Evolutionary conservation across 2,797 vertebrate species (phyloP).

Genomic region (Spinibarbus caldwelli): DNA sequence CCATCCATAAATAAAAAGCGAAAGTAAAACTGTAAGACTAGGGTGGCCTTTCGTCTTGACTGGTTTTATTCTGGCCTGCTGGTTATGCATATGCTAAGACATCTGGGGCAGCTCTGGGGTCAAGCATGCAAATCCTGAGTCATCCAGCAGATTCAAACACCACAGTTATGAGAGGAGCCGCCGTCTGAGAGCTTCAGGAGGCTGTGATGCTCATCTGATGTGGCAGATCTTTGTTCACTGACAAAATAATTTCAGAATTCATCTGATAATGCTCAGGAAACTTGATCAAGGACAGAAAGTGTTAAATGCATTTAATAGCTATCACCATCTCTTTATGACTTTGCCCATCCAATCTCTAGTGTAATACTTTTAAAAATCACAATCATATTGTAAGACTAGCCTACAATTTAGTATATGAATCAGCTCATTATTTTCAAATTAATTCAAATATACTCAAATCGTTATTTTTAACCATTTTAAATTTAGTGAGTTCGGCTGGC

Average conservation of each 20-base stretch:
- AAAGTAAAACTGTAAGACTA: background rate
- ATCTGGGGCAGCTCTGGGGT: background rate
- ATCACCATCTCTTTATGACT: background rate
- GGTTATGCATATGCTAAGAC: background rate
- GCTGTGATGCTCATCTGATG: background rate
- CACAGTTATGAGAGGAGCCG: background rate
- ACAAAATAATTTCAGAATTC: background rate
- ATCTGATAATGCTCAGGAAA: background rate
- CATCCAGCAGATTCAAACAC: background rate
- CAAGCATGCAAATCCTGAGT: constrained; percentile 1
- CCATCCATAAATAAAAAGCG: background rate
- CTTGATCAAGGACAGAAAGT: background rate
- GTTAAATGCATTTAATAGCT: background rate
- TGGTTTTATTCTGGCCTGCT: background rate
- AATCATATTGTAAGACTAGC: background rate
- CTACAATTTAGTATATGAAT: background rate
- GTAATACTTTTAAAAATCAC: background rate
- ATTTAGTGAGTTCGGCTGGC: background rate
- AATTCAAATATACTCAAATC: no score
- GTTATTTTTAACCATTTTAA: background rate
- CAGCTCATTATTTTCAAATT: no score
- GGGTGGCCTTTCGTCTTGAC: background rate
- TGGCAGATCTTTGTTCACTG: background rate
- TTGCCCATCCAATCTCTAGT: background rate
- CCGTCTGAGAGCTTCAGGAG: background rate